Evolutionary conservation across 2,797 vertebrate species (phyloP), one percentile per base, ranked within the genome.

Genomic region (Lutjanus argentimaculatus): DNA sequence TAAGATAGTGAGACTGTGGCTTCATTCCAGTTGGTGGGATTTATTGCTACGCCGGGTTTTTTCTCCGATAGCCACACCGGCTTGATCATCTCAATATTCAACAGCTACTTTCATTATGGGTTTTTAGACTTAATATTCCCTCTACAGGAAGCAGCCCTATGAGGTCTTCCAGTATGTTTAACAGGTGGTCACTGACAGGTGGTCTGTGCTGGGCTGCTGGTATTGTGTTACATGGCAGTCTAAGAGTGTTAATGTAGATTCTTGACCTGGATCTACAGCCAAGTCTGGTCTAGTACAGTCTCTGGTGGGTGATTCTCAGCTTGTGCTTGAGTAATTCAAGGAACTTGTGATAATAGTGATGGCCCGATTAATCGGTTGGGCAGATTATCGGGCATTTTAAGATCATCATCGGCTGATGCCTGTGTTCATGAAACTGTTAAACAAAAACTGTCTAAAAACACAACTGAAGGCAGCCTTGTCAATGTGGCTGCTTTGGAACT

Each of bases 111-210:
- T 75, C 25, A 42, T 43, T 10, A 0, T 21, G 11, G 10, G 12
- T 16, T 51, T 21, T 55, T 21, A 68, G 8, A 45, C 40, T 19
- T 66, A 1, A 36, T 30, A 19, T 22, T 19, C 46, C 30, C 10
- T 17, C 21, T 43, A 3, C 53, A 48, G 14, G 15, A 49, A 13
- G 36, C 9, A 45, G 8, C 5, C 49, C n/a, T 16, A n/a, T 19
- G 8, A 19, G 53, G 25, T 45, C 46, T 21, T 56, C 16, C 21
- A 25, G 19, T 8, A 17, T 11, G 40, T 55, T 45, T 6, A 51
- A 59, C 73, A 82, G 78, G 56, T 79, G 72, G 52, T 73, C 48
- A 19, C 62, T 58, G 56, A 72, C 79, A 79, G 58, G 67, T 84
- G 77, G 43, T 75, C 62, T 52, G 22, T 45, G 53, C 69, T 30